Base-by-base conservation (phyloP, 2,888 invertebrate species). In the Ophion costatus region DNA sequence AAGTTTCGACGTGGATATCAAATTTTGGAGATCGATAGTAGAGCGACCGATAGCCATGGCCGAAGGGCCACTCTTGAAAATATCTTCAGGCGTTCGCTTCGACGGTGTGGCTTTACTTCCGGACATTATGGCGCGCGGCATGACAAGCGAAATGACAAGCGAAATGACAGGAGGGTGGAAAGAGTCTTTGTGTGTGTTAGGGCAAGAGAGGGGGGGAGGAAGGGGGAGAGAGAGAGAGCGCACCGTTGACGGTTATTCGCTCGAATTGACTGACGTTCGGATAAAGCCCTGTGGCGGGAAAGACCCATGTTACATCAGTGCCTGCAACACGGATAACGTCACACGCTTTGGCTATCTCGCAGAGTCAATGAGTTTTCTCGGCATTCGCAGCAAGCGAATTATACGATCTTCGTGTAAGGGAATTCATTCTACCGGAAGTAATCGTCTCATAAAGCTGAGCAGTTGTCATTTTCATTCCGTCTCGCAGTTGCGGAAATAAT, bases 241-340 rank as follows among this genome's bases (percentile, higher is more conserved):
- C 0, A 9, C 11, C 45, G 61, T 64, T 11, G 67, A 45, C 38
- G 56, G 22, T 78, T 70, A 57, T 57, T 38, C 61, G 61, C 69
- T 78, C 20, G 61, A 78, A 78, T 78, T 78, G 61, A 45, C 61
- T 22, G 51, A 69, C 29, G 17, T 61, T 57, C 33, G 9, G 14
- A 69, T 70, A 78, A 69, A 45, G 6, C 24, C 61, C 17, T 64
- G n/a, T 61, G 51, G 24, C 24, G 24, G n/a, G n/a, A 11, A 63
- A 29, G 20, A 29, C 4, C 57, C 29, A 22, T 29, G 51, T 64
- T 64, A 64, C 51, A 66, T 38, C 33, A 74, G 42, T 61, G 38
- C 38, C 42, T 38, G 73, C 33, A 61, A 74, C 33, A 74, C 2
- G 38, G 20, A 14, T 10, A 61, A 10, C 42, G 14, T 59, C 14